A percentile compares a stretch with the other conserved stretches of the same genome.
These are phyloP conservation scores for Trinorchestia longiramus DNA, from an alignment of 1,140 invertebrate species.

Conservation along the genomic window DNA sequence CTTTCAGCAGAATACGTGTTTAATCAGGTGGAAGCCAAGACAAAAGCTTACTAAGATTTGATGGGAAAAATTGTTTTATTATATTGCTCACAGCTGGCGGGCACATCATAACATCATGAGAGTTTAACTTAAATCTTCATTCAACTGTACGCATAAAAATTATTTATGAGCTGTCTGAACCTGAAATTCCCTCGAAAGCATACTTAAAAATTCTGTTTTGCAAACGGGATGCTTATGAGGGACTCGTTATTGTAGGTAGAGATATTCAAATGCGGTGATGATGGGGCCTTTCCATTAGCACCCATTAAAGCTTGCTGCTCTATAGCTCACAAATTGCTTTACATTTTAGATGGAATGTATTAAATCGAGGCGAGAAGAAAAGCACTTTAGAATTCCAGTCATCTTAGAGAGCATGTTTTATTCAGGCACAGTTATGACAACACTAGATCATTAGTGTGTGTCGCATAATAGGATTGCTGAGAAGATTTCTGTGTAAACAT, in stretches of 20 bases:
- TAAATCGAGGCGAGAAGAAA: background rate
- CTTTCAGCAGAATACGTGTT: too few relatives aligned
- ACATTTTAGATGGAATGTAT: background rate
- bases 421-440: background rate
- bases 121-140: background rate
- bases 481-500: too few relatives aligned
- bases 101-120: background rate
- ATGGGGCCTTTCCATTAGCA: background rate
- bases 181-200: background rate
- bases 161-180: background rate
- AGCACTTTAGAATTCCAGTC: background rate
- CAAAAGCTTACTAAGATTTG: background rate
- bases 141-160: background rate
- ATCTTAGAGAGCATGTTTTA: background rate
- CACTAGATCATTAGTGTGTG: too few relatives aligned
- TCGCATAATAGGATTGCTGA: too few relatives aligned
- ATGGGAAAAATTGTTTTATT: background rate
- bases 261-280: background rate
- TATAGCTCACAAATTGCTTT: background rate
- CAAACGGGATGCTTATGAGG: background rate
- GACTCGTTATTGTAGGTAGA: background rate
- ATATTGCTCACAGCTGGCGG: background rate
- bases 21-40: background rate
- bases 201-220: slow-evolving; percentile 8
- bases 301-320: background rate